Base-by-base conservation (phyloP, 35 echinoderm and acorn worm genomes). In the Ophiothrix spiculata region DNA sequence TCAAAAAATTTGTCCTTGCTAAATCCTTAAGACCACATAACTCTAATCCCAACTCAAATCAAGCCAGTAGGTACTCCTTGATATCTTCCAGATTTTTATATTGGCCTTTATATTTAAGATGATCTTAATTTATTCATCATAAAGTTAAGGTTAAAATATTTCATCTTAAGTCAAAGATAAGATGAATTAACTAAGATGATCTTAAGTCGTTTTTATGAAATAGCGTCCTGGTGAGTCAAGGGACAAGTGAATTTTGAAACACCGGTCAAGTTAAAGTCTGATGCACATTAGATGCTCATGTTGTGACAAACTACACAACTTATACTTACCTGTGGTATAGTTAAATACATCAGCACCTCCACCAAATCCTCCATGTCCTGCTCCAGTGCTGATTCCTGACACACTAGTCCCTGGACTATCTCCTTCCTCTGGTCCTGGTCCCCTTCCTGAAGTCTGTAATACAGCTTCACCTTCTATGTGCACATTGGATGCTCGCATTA, bases 321-420 rank as follows among this genome's bases (percentile, higher is more conserved):
- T 40, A 56, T 3, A 56, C 84, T 76, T 82, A 96, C 93, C 93
- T 80, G 76, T 76, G 1, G 64, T 89, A 36, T 79, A 92, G 42
- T 92, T 80, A 34, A 89, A 17, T 0, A 77, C 13, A 75, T 96
- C 82, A 36, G 93, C 86, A 45, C 94, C 94, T 64, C 94, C 94
- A 46, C 94, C 94, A 81, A 92, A 90, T 15, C 94, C 94, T 39
- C 94, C 94, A 89, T 97, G 90, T 63, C 94, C 94, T 64, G 90
- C 94, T 46, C 94, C 94, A 37, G 80, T 79, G 16, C 40, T 75
- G 11, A 88, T 97, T 38, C 94, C 94, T 75, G 90, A 46, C 25
- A 40, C 81, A 37, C 64, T 37, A 35, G 40, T 64, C 11, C 90
- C 90, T 64, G 81, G 35, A 10, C 87, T 79, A 36, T 89, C 76